Percentiles rank a stretch among this genome's conserved stretches.
These are phyloP conservation scores for Brachyopa scutellaris DNA, from an alignment of 2,888 invertebrate species.

Conservation along the genomic window DNA sequence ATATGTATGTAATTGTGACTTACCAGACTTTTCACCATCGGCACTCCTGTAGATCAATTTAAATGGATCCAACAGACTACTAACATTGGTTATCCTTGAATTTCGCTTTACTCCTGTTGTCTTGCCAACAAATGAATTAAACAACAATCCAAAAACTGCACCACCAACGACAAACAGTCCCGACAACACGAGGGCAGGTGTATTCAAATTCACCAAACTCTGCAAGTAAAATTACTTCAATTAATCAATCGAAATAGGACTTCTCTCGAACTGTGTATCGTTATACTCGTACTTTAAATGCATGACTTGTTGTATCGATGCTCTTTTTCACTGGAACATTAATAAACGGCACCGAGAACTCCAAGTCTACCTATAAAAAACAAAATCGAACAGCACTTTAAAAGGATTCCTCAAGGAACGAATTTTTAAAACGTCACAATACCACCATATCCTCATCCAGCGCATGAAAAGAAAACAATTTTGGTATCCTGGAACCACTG, in stretches of 20 bases:
- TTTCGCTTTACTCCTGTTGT: conserved; percentile 42
- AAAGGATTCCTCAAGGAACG: neutral
- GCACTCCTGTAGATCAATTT: conserved; percentile 63
- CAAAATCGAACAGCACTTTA: neutral
- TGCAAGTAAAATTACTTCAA: conserved; percentile 55
- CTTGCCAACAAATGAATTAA: conserved; percentile 52
- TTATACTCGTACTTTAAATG: conserved; percentile 68
- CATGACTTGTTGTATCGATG: conserved; percentile 77
- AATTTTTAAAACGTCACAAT: neutral
- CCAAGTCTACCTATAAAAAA: conserved; percentile 83
- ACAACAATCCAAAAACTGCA: conserved; percentile 75
- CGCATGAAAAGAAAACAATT: conserved; percentile 75
- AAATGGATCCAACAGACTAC: conserved; percentile 57
- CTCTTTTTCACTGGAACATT: conserved; percentile 83
- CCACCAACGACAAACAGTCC: conserved; percentile 83
- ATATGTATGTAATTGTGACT: neutral
- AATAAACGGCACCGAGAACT: conserved; percentile 85
- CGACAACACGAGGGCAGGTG: conserved; percentile 83
- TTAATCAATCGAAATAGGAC: neutral
- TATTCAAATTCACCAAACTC: conserved; percentile 83
- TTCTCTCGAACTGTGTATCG: neutral
- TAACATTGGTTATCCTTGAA: conserved; percentile 54
- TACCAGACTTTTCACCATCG: conserved; percentile 64
- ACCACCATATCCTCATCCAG: conserved; percentile 76
- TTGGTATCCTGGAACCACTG: conserved; percentile 38